Percentiles rank a stretch among this genome's conserved stretches.
phyloP scores from a whole-genome alignment of 2,797 vertebrate species.

The Potorous gilbertii region DNA sequence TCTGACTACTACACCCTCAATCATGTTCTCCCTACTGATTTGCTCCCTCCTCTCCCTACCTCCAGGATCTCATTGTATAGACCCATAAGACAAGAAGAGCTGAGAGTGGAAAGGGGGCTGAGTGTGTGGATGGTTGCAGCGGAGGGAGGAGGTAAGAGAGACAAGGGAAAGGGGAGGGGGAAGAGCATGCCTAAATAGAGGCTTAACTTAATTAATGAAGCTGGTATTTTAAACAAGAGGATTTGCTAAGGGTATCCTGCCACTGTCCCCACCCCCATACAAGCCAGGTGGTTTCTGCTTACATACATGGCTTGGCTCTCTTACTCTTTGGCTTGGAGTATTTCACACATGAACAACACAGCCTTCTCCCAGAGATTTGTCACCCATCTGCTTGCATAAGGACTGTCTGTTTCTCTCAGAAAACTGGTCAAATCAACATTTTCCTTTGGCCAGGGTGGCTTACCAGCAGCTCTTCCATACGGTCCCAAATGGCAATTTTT shows the following conservation, averaged over 20 bases:
- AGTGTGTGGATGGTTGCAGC: background rate
- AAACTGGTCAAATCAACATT: slow-evolving; percentile 53
- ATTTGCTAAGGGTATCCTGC: slow-evolving; percentile 3
- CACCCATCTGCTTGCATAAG: slow-evolving; percentile 66
- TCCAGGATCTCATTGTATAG: background rate
- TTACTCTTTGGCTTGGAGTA: slow-evolving; percentile 64
- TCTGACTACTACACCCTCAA: background rate
- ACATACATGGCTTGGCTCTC: slow-evolving; percentile 69
- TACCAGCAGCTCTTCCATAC: slow-evolving; percentile 57
- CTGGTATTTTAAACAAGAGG: slow-evolving; percentile 31
- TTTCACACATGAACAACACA: slow-evolving; percentile 73
- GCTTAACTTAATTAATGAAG: background rate
- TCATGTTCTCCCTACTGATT: background rate
- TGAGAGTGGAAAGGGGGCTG: background rate
- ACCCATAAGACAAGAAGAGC: background rate
- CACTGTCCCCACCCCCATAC: background rate
- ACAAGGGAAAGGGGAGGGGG: background rate
- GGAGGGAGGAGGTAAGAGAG: background rate
- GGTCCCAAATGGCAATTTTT: slow-evolving; percentile 41
- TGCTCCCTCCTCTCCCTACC: background rate
- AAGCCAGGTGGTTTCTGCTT: slow-evolving; percentile 77
- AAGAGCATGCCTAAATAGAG: background rate
- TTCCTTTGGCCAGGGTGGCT: slow-evolving; percentile 63
- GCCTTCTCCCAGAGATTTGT: slow-evolving; percentile 59
- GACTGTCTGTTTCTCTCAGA: slow-evolving; percentile 63